These are phyloP conservation scores for Corythornis madagascariensis DNA, from an alignment of 2,113 vertebrate species.

Conservation along the genomic window DNA sequence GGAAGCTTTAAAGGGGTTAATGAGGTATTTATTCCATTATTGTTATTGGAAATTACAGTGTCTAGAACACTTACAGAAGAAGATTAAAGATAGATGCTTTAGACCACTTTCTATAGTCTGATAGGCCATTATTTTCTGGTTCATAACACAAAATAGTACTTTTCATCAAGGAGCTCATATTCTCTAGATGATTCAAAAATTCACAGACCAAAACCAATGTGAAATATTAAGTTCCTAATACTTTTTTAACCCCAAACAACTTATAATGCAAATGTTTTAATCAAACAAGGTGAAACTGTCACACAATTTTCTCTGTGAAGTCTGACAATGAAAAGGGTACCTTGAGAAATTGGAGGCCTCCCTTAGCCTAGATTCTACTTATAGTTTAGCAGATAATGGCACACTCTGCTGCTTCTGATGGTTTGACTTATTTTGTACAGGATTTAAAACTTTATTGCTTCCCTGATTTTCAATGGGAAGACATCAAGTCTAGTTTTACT, in stretches of 20 bases:
- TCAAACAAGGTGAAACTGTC: conserved; percentile 28
- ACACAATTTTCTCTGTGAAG: neutral
- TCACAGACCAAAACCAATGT: conserved; percentile 81
- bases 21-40: conserved; percentile 68
- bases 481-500: neutral
- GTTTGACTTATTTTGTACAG: neutral
- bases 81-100: conserved; percentile 79
- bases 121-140: conserved; percentile 82
- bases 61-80: conserved; percentile 75
- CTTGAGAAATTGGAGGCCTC: neutral
- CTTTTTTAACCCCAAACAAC: conserved; percentile 60
- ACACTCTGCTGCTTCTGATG: neutral
- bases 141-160: conserved; percentile 78
- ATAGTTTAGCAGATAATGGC: neutral
- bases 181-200: conserved; percentile 84
- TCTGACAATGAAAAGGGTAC: neutral
- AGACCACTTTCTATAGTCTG: conserved; percentile 73
- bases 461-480: neutral
- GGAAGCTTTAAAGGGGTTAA: conserved; percentile 71
- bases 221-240: conserved; percentile 70
- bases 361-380: neutral
- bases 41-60: conserved; percentile 75
- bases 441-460: neutral
- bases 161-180: conserved; percentile 75
- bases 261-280: conserved; percentile 31